Conservation (phyloP, 2,113 vertebrate genomes). For the Channa argus region DNA sequence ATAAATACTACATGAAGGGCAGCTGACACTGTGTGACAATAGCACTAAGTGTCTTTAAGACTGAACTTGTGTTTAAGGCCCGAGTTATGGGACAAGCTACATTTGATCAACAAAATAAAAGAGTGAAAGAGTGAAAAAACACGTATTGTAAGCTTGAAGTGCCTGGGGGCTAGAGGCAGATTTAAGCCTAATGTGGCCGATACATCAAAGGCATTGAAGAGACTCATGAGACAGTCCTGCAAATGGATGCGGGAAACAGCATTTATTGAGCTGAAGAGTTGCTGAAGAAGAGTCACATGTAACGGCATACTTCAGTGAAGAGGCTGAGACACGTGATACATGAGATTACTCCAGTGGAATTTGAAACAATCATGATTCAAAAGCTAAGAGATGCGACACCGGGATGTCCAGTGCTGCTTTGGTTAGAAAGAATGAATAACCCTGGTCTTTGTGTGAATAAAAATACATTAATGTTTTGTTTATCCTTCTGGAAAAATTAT, state of each 20-base stretch:
- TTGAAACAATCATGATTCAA: not conserved
- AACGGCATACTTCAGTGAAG: conserved; percentile 26
- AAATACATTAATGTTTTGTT: no score
- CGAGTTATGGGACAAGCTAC: no score
- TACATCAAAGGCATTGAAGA: conserved; percentile 3
- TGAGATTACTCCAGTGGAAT: conserved; percentile 13
- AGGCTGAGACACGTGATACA: not conserved
- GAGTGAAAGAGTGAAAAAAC: not conserved
- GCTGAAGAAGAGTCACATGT: conserved; percentile 6
- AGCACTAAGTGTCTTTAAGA: no score
- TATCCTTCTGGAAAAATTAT: no score
- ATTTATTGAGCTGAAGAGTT: conserved; percentile 25
- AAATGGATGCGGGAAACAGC: conserved; percentile 30
- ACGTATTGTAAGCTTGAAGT: not conserved
- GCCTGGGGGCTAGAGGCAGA: conserved; percentile 10
- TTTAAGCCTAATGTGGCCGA: conserved; percentile 13
- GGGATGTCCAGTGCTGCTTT: not conserved
- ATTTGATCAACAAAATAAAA: not conserved
- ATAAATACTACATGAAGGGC: no score
- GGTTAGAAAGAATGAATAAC: no score
- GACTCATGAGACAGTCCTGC: conserved; percentile 6
- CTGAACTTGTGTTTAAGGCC: no score
- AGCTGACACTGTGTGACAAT: no score
- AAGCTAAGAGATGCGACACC: not conserved
- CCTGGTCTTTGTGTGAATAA: no score